A percentile compares a stretch with the other conserved stretches of the same genome.
Conservation (phyloP, 2,113 vertebrate species). For the Regulus satrapa region DNA sequence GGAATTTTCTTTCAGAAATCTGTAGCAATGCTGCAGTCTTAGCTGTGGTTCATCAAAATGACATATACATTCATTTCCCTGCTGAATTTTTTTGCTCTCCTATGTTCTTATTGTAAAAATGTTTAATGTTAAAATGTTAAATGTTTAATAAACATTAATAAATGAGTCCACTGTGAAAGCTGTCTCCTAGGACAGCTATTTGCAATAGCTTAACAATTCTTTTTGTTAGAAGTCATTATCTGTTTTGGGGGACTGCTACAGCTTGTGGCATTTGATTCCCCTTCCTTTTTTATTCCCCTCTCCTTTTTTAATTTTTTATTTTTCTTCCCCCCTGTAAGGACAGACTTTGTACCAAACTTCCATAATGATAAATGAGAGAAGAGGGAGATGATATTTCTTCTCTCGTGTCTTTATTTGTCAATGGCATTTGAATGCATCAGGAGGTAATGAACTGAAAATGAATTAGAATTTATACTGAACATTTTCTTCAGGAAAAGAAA, state of each 20-base stretch:
- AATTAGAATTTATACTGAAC: not conserved
- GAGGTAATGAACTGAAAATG: slow-evolving; percentile 32
- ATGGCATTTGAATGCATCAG: not conserved
- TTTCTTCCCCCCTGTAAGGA: not conserved
- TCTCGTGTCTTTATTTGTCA: not conserved
- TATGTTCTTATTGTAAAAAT: not conserved
- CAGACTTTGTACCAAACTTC: not conserved
- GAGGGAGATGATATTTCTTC: not conserved
- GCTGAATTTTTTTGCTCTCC: not conserved
- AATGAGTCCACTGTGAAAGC: not conserved
- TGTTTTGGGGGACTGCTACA: not conserved
- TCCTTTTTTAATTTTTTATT: fast-evolving
- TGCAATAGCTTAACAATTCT: no score
- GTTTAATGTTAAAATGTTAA: no score
- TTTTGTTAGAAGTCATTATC: not conserved
- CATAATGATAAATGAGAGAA: not conserved
- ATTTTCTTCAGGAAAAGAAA: not conserved
- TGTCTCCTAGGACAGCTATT: not conserved
- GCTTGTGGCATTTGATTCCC: not conserved
- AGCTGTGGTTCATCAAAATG: not conserved
- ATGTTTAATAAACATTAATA: no score
- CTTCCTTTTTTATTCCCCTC: not conserved
- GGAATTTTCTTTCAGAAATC: slow-evolving; percentile 37
- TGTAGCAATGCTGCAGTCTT: not conserved
- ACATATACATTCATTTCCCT: not conserved